phyloP scores from a whole-genome alignment of 2,888 invertebrate species.

The Xestia rhomboidea region DNA sequence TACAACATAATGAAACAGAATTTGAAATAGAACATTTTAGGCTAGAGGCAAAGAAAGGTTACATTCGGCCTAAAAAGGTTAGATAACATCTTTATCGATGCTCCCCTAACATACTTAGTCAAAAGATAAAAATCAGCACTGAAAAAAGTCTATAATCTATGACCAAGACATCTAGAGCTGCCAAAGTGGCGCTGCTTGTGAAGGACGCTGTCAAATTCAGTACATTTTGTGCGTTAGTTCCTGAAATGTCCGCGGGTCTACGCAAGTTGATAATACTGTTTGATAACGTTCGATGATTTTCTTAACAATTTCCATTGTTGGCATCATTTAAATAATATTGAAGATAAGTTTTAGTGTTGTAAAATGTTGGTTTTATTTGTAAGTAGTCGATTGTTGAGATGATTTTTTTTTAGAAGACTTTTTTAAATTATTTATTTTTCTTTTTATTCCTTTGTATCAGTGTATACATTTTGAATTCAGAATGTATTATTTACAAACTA shows the following conservation, averaged over 20 bases:
- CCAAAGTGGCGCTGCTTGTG: not conserved
- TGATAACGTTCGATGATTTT: conserved; percentile 21
- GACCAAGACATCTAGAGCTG: conserved; percentile 13
- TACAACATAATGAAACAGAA: not conserved
- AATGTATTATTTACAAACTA: too few species aligned
- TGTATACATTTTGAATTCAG: too few species aligned
- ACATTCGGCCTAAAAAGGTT: not conserved
- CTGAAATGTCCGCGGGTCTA: not conserved
- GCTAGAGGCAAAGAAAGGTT: conserved; percentile 1
- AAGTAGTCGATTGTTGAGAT: conserved; percentile 13
- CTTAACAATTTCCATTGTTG: conserved; percentile 17
- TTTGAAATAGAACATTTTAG: not conserved
- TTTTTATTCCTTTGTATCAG: too few species aligned
- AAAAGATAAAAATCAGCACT: conserved; percentile 31
- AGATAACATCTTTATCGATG: conserved; percentile 1
- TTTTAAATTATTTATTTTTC: not conserved
- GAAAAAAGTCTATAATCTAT: conserved; percentile 27
- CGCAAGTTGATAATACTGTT: not conserved
- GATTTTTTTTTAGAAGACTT: not conserved
- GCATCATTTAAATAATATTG: conserved; percentile 32
- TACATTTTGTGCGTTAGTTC: conserved; percentile 1
- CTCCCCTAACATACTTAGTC: conserved; percentile 32
- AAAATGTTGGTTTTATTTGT: not conserved
- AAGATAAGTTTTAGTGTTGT: conserved; percentile 38
- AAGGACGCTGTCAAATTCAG: not conserved